These are phyloP conservation scores for Carcinoscorpius rotundicauda DNA, from an alignment of 1,140 invertebrate genomes.

Conservation along the genomic window DNA sequence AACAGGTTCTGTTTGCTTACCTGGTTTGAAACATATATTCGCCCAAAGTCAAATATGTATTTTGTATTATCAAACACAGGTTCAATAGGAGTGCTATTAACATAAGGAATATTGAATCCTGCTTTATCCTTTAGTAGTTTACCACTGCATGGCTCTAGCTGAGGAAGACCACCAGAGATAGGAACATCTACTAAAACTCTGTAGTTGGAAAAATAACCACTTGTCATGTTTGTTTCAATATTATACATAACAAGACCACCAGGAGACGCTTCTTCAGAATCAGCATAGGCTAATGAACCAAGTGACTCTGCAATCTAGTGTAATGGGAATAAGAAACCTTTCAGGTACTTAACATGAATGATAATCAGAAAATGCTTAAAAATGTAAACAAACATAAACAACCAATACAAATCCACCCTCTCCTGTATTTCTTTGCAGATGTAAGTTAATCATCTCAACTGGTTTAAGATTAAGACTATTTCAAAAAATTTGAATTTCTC, in stretches of 20 bases:
- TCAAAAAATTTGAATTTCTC: too few relatives aligned
- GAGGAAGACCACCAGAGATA: constrained; percentile 5
- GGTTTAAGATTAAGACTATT: too few relatives aligned
- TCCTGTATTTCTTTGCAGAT: too few relatives aligned
- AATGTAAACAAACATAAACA: too few relatives aligned
- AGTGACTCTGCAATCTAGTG: too few relatives aligned
- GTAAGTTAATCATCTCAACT: too few relatives aligned
- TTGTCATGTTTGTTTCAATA: not conserved
- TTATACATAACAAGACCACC: not conserved
- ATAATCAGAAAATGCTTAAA: too few relatives aligned
- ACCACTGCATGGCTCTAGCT: constrained; percentile 20
- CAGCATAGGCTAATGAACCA: not conserved
- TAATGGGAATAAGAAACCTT: too few relatives aligned
- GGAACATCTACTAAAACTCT: constrained; percentile 14
- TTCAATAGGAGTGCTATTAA: constrained; percentile 16
- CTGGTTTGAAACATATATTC: constrained; percentile 23
- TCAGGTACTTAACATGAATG: too few relatives aligned
- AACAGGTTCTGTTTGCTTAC: constrained; percentile 2
- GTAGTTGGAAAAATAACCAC: constrained; percentile 11
- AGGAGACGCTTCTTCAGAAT: not conserved
- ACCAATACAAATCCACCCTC: too few relatives aligned
- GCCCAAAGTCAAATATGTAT: constrained; percentile 20
- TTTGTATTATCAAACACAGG: constrained; percentile 12
- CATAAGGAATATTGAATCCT: constrained; percentile 23
- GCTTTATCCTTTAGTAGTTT: constrained; percentile 16